A percentile compares a stretch with the other conserved stretches of the same genome.
phyloP scores from a whole-genome alignment of 1,140 invertebrate genomes.

The Diprion similis region DNA sequence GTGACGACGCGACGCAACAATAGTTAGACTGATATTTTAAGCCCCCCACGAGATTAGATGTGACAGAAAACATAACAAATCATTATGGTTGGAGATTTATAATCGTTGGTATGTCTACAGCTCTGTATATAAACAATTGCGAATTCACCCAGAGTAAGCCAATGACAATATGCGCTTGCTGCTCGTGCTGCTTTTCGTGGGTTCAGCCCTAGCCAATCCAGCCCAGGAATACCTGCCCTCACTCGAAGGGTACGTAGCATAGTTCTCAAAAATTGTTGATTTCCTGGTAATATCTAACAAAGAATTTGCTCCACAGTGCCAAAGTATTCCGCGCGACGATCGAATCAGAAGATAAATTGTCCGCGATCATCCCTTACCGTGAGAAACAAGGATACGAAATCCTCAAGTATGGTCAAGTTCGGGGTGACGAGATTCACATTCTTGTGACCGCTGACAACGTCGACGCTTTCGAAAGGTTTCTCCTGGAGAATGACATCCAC shows the following conservation, averaged over 20 bases:
- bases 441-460: constrained; percentile 38
- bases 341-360: constrained; percentile 27
- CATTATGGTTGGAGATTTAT: too few species aligned
- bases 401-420: constrained; percentile 27
- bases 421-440: constrained; percentile 33
- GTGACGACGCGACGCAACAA: too few species aligned
- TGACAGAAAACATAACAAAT: too few species aligned
- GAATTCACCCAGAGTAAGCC: background rate
- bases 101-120: too few species aligned
- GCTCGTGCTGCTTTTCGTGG: background rate
- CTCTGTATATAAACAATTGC: too few species aligned
- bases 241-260: background rate
- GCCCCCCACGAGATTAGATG: too few species aligned
- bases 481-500: constrained; percentile 32
- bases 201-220: background rate
- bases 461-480: constrained; percentile 31
- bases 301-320: constrained; percentile 32
- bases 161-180: background rate
- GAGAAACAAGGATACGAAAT: constrained; percentile 41
- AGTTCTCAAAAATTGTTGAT: background rate
- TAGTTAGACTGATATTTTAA: too few species aligned
- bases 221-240: background rate
- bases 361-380: constrained; percentile 31
- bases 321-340: constrained; percentile 37
- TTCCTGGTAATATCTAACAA: background rate